Conservation (phyloP, 1,140 invertebrate genomes). For the Cherax quadricarinatus region DNA sequence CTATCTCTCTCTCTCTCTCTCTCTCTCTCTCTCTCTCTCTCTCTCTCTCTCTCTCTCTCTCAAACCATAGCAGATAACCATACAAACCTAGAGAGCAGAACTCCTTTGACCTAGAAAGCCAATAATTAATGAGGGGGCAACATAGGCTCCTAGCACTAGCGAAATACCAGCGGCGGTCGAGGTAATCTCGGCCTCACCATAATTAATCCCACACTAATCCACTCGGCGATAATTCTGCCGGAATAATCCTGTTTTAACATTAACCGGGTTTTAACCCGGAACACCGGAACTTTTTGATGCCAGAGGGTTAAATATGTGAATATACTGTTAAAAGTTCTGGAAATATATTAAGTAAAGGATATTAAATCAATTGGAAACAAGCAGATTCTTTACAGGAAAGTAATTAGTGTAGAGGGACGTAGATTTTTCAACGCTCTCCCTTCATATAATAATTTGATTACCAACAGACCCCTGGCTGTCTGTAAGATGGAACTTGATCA, state of each 20-base stretch:
- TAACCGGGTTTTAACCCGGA: no score
- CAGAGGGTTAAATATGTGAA: no score
- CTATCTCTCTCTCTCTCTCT: constrained; percentile 8
- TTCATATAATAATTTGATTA: no score
- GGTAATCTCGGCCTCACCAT: background rate
- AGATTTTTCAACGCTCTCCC: no score
- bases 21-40: constrained; percentile 9
- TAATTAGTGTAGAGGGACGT: no score
- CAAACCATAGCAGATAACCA: background rate
- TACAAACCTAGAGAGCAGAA: background rate
- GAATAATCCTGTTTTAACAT: background rate
- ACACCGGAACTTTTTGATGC: no score
- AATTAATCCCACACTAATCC: background rate
- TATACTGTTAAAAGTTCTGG: no score
- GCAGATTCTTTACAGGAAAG: no score
- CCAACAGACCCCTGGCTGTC: no score
- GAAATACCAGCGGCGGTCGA: background rate
- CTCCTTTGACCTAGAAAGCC: background rate
- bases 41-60: background rate
- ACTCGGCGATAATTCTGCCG: background rate
- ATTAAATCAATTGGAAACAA: no score
- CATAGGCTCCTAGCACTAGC: background rate
- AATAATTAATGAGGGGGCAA: background rate
- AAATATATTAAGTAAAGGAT: no score
- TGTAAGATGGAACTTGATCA: no score